phyloP scores from a whole-genome alignment of 2,113 vertebrate species.

The Epinephelus fuscoguttatus region DNA sequence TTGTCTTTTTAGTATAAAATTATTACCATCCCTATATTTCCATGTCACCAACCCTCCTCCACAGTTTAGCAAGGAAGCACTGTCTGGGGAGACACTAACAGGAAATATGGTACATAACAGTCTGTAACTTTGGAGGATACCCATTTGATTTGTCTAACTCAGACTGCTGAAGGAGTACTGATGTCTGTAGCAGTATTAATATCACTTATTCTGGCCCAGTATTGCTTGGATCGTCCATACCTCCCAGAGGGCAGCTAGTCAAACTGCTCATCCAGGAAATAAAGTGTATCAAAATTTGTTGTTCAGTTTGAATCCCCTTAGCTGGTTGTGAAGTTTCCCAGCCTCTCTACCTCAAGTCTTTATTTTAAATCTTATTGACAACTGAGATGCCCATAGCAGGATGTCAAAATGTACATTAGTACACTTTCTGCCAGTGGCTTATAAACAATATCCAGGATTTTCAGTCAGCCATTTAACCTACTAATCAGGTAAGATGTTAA shows the following conservation, averaged over 20 bases:
- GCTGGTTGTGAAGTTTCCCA: not conserved
- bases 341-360: not conserved
- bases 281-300: not conserved
- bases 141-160: not conserved
- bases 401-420: not conserved
- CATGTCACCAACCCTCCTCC: not conserved
- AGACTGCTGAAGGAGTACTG: not conserved
- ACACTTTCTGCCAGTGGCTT: not conserved
- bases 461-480: not conserved
- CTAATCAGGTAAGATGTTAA: too few relatives aligned
- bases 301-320: not conserved
- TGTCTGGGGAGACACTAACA: not conserved
- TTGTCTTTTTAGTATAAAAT: not conserved
- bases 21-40: not conserved
- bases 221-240: not conserved
- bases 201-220: not conserved
- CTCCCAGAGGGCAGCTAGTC: not conserved
- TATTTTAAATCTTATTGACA: not conserved
- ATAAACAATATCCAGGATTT: not conserved
- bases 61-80: not conserved
- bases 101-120: not conserved
- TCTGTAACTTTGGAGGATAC: not conserved
- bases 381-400: not conserved
- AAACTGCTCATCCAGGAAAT: not conserved
- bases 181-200: not conserved